Evolutionary conservation across 2,113 vertebrate genomes (phyloP).

Genomic region (Arizona elegans): DNA sequence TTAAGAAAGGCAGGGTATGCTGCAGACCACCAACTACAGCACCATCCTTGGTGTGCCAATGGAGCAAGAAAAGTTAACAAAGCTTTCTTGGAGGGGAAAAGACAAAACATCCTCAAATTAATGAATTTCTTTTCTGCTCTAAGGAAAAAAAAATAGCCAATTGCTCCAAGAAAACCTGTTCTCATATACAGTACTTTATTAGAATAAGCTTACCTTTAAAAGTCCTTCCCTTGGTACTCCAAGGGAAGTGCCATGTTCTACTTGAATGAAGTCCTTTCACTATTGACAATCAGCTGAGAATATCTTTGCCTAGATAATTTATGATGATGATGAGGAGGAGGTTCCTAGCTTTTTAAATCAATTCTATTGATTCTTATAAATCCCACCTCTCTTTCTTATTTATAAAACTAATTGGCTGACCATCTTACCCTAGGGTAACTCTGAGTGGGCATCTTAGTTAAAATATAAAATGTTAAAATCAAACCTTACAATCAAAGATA

Average conservation of each 20-base stretch:
- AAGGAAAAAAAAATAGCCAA: not conserved
- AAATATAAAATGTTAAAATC: no score
- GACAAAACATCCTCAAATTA: not conserved
- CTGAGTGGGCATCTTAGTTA: no score
- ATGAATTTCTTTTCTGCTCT: not conserved
- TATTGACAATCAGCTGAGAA: not conserved
- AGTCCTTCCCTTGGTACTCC: not conserved
- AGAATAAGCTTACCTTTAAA: not conserved
- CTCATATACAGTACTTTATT: not conserved
- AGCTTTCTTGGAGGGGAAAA: not conserved
- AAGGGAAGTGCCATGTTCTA: not conserved
- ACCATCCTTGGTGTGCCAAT: not conserved
- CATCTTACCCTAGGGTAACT: no score
- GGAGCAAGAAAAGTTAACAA: not conserved
- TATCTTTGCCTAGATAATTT: not conserved
- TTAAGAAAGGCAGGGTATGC: no score
- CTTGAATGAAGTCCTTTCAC: not conserved
- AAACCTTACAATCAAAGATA: no score
- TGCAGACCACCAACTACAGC: not conserved
- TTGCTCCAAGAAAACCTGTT: not conserved
- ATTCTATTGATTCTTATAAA: not conserved
- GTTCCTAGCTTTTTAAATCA: not conserved
- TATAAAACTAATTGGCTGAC: no score
- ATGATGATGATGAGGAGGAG: not conserved
- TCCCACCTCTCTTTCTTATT: no score